These are phyloP conservation scores for Sabatieria punctata DNA, from an alignment of 2,888 invertebrate genomes.

Conservation along the genomic window DNA sequence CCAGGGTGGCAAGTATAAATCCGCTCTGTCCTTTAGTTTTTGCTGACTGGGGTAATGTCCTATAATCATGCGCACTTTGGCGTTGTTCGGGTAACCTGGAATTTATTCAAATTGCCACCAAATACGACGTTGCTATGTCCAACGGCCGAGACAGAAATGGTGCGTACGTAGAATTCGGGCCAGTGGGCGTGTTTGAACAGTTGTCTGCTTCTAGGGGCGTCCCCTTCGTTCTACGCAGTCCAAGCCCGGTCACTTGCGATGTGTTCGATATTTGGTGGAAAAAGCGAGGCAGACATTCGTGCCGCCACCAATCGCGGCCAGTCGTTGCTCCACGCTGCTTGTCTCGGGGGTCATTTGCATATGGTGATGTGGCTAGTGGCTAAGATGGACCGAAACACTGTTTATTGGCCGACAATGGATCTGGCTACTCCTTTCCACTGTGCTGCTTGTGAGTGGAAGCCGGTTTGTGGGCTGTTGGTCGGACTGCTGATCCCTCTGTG, in stretches of 20 bases:
- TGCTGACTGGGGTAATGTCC: no score
- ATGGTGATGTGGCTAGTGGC: constrained; percentile 14
- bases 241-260: constrained; percentile 22
- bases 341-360: constrained; percentile 19
- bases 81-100: constrained; percentile 27
- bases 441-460: constrained; percentile 21
- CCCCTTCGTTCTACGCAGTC: constrained; percentile 21
- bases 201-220: constrained; percentile 21
- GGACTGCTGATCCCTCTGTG: no score
- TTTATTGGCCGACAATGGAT: constrained; percentile 21
- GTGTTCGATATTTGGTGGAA: constrained; percentile 22
- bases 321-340: constrained; percentile 23
- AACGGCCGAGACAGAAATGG: constrained; percentile 21
- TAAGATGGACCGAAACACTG: constrained; percentile 13
- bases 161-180: no score
- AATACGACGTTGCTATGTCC: constrained; percentile 22
- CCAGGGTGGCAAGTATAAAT: no score
- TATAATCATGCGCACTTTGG: no score
- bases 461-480: no score
- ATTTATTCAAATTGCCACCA: constrained; percentile 20
- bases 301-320: constrained; percentile 19
- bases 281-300: constrained; percentile 19
- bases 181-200: no score
- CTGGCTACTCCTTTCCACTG: constrained; percentile 23
- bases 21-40: no score